Conservation (phyloP, 2,888 invertebrate species). For the Epinotia ramella region DNA sequence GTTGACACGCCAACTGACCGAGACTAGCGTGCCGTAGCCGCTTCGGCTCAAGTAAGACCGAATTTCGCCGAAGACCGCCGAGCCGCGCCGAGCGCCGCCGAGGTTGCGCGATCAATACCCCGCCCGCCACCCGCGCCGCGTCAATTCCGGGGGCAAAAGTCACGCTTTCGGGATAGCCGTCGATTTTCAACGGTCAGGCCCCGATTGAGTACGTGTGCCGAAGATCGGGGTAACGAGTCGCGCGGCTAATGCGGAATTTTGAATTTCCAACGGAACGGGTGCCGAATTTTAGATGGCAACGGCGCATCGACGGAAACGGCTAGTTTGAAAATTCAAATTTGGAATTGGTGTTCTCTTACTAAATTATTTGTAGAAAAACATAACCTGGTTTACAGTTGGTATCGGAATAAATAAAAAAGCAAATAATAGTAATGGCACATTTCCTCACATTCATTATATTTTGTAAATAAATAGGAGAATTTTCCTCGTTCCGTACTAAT, state of each 20-base stretch:
- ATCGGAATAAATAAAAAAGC: background rate
- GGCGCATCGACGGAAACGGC: conserved; percentile 7
- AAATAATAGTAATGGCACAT: background rate
- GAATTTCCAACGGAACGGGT: conserved; percentile 53
- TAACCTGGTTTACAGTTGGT: background rate
- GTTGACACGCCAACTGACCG: conserved; percentile 79
- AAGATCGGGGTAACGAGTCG: conserved; percentile 59
- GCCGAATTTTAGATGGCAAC: conserved; percentile 51
- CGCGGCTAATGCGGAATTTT: conserved; percentile 61
- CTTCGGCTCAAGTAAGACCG: conserved; percentile 73
- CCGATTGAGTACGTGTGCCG: conserved; percentile 65
- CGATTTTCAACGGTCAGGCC: conserved; percentile 76
- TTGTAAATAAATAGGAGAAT: conserved; percentile 14
- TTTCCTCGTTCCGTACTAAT: conserved; percentile 37
- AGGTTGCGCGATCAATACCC: conserved; percentile 80
- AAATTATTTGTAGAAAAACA: background rate
- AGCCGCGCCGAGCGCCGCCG: conserved; percentile 73
- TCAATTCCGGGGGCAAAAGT: conserved; percentile 83
- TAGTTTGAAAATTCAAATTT: conserved; percentile 33
- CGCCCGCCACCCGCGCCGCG: conserved; percentile 72
- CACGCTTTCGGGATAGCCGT: conserved; percentile 79
- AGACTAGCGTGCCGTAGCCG: conserved; percentile 64
- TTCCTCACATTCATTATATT: conserved; percentile 9
- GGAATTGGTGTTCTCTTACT: conserved; percentile 7
- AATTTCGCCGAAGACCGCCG: conserved; percentile 74